These are phyloP conservation scores for Cyphomyrus plagiostoma DNA, from an alignment of 2,113 vertebrate genomes.

Conservation along the genomic window DNA sequence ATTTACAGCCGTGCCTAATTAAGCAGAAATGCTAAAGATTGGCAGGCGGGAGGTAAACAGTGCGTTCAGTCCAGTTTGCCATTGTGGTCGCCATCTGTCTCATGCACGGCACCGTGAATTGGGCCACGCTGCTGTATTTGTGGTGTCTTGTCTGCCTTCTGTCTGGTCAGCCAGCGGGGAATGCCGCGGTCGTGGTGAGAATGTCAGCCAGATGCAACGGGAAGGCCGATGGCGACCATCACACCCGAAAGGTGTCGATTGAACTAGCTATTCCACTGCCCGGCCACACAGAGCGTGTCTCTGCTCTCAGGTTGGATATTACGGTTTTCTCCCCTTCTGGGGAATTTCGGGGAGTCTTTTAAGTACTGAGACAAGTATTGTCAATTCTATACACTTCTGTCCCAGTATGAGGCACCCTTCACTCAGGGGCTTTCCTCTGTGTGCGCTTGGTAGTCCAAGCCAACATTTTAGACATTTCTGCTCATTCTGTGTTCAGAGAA, in stretches of 20 bases:
- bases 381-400: not conserved
- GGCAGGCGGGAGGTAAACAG: not conserved
- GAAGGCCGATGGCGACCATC: not conserved
- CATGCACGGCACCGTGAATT: not conserved
- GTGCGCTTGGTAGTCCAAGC: not conserved
- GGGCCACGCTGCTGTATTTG: not conserved
- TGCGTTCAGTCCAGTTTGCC: not conserved
- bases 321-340: not conserved
- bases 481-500: not conserved
- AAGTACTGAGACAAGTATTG: not conserved
- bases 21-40: slow-evolving; percentile 24
- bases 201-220: not conserved
- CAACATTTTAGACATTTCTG: not conserved
- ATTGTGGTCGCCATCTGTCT: slow-evolving; percentile 8
- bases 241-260: not conserved
- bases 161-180: not conserved
- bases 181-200: not conserved
- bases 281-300: not conserved
- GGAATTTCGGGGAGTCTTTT: not conserved
- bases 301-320: not conserved
- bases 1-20: slow-evolving; percentile 22
- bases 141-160: not conserved
- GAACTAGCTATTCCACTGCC: not conserved
- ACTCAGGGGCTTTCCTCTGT: not conserved
- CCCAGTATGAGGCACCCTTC: not conserved